Base-by-base conservation (phyloP, 2,888 invertebrate species). In the Balanococcus diminutus region DNA sequence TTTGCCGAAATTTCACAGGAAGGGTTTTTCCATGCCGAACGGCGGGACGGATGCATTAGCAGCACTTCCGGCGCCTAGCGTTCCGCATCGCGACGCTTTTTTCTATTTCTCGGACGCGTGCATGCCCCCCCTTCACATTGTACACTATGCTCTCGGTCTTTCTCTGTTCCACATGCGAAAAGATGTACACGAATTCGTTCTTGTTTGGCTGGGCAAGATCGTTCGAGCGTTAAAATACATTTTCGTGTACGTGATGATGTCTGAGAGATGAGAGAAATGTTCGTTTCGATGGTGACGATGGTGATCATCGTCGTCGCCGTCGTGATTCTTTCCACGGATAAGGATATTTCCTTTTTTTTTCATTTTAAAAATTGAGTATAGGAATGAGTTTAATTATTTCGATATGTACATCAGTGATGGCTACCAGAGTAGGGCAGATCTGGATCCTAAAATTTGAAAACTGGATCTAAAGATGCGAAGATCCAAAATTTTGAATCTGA, bases 71-170 rank as follows among this genome's bases (percentile, higher is more conserved):
- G 85, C 85, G 85, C 85, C 85, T 75, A 85, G 75, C 85, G 85
- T 85, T 85, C 85, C 85, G 85, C 85, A 85, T 85, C 85, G 85
- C 85, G 85, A 85, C 85, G 67, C 72, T 85, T 84, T 84, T 84
- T 84, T 84, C 72, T 56, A 31, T 39, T 84, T 84, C 31, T 79
- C 39, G 36, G 85, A 36, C 75, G 75, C 75, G 75, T 75, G 75
- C 75, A 36, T 36, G 67, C 36, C 67, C 16, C 16, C 61, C 22
- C 82, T n/a, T 36, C 75, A 16, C 67, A 28, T 67, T 67, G 28
- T 67, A 22, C 56, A 56, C 56, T 67, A 28, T 25, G 67, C 67
- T 83, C 19, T 56, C 46, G 14, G 22, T 36, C 36, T 81, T 81
- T 42, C 22, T 81, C 39, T 6, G 28, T 42, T 46, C 19, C 19